These are phyloP conservation scores for Porites lutea DNA, from an alignment of 64 coral and sea anemone species.

Conservation along the genomic window DNA sequence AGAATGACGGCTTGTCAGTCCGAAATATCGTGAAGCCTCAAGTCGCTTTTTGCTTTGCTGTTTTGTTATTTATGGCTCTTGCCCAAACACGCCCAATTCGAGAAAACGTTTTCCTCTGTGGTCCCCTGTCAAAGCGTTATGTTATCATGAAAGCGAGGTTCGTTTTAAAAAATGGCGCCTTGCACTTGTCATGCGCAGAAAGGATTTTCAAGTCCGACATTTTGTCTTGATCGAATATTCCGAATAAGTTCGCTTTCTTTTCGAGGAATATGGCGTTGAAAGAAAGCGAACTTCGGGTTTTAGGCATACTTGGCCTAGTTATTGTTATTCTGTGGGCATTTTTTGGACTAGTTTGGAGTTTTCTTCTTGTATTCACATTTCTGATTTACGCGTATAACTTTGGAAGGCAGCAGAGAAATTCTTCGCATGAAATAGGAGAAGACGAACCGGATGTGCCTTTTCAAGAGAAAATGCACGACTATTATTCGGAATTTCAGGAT, in stretches of 20 bases:
- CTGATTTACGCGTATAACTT: conserved; percentile 42
- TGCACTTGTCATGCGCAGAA: conserved; percentile 20
- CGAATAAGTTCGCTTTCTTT: neutral
- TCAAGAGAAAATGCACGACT: neutral
- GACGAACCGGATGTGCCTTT: neutral
- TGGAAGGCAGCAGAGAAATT: neutral
- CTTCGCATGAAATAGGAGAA: neutral
- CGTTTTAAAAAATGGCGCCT: conserved; percentile 45
- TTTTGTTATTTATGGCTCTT: too few relatives aligned
- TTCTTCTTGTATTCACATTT: conserved; percentile 37
- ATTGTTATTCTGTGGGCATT: conserved; percentile 40
- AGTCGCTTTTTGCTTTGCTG: too few relatives aligned
- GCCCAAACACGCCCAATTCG: too few relatives aligned
- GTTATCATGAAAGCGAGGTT: conserved; percentile 17
- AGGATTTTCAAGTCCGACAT: neutral
- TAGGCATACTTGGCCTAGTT: conserved; percentile 8
- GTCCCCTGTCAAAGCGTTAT: neutral
- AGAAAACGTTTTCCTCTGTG: too few relatives aligned
- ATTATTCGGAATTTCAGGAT: conserved; percentile 15
- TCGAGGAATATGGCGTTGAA: conserved; percentile 27
- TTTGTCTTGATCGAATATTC: neutral
- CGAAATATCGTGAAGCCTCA: too few relatives aligned
- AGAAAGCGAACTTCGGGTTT: conserved; percentile 17
- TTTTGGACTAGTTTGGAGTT: conserved; percentile 31
- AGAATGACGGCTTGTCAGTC: too few relatives aligned